Conservation (phyloP, 53 echinoderm and acorn worm species). For the Patiria pectinifera region DNA sequence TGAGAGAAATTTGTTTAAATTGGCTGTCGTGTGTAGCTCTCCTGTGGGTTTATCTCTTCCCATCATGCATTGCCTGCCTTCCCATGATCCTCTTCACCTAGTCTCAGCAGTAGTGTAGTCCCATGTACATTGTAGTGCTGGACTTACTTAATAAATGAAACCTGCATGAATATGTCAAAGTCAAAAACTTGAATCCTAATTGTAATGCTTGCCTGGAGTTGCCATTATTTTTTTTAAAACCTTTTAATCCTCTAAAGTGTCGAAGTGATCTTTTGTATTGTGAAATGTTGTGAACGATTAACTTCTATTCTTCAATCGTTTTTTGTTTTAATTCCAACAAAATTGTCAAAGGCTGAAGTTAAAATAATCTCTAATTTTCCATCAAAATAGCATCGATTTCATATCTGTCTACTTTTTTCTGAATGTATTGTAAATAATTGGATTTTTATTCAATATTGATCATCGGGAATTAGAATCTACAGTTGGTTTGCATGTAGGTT, state of each 20-base stretch:
- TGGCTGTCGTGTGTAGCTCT: slow-evolving; percentile 6
- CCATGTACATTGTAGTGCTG: not conserved
- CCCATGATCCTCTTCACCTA: not conserved
- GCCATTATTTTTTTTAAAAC: no score
- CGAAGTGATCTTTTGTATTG: not conserved
- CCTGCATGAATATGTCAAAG: not conserved
- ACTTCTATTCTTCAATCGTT: not conserved
- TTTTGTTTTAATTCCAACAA: not conserved
- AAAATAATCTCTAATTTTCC: not conserved
- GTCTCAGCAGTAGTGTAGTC: not conserved
- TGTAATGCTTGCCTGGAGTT: no score
- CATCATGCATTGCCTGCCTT: slow-evolving; percentile 29
- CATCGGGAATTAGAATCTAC: no score
- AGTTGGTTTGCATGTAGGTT: not conserved
- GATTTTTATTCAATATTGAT: no score
- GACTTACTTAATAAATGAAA: not conserved
- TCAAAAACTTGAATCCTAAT: not conserved
- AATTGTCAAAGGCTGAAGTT: not conserved
- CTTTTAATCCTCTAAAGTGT: no score
- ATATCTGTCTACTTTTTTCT: no score
- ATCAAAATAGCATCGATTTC: no score
- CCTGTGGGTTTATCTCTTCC: not conserved
- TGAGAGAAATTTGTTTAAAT: not conserved
- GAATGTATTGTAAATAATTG: no score
- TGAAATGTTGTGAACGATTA: not conserved